Evolutionary conservation across 2,888 invertebrate species (phyloP), one percentile per base, ranked within the genome.

Genomic region (Erebia ligea): DNA sequence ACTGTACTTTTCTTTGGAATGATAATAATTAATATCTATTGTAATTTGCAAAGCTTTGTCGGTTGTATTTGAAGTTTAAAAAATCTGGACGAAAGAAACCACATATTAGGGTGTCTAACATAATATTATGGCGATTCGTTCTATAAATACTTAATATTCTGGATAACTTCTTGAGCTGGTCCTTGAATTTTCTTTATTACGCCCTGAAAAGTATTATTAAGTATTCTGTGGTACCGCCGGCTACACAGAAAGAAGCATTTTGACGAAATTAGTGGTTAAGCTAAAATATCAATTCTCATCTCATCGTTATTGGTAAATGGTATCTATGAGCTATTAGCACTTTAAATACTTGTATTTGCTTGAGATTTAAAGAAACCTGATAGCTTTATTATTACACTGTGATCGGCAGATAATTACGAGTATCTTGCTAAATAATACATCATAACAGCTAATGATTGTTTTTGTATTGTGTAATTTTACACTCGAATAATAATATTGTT

Each of bases 401-500:
- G 54, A 21, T 21, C 21, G 8, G 13, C 15, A 62, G 21, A 62
- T 48, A 40, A 42, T n/a, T 59, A n/a, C n/a, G n/a, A n/a, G n/a
- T n/a, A 62, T 21, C 42, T 17, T 21, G 21, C 6, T 17, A 62
- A 62, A 45, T 45, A 62, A 21, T 11, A 45, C 19, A 21, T 61
- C 19, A 62, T 45, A 62, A 45, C 17, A 59, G 40, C 13, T 21
- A 10, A 21, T 21, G 45, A 19, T 62, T 48, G 48, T 48, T 62
- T 62, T 21, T 13, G 19, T 48, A 48, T 62, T 62, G 62, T 6
- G 48, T 19, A 62, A 62, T 48, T 48, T 48, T 45, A 45, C 45
- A 21, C 15, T 40, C 25, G 66, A 34, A 34, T 34, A 34, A 34
- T n/a, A n/a, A n/a, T 56, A 65, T 66, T 56, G 66, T 56, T 56